phyloP scores from a whole-genome alignment of 2,888 invertebrate species.

The Harpalus rubripes region DNA sequence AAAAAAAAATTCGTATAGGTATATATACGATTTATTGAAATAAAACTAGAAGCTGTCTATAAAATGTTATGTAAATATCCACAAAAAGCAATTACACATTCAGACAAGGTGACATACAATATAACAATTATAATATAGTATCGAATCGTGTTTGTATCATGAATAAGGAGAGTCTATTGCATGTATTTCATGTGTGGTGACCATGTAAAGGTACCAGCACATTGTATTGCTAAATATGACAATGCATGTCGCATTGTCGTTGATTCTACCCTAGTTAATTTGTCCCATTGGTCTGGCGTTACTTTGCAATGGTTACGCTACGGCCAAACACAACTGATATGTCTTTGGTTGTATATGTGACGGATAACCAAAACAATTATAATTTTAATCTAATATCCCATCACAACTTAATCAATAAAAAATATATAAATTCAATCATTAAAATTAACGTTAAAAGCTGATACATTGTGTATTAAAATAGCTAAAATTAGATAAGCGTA shows the following conservation, averaged over 20 bases:
- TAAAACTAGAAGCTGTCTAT: conserved; percentile 67
- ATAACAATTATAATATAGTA: conserved; percentile 66
- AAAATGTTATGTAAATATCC: conserved; percentile 67
- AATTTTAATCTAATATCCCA: conserved; percentile 33
- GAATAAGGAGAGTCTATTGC: conserved; percentile 65
- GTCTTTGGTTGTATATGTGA: conserved; percentile 64
- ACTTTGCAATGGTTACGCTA: conserved; percentile 61
- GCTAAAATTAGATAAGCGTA: conserved; percentile 34
- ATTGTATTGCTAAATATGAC: conserved; percentile 63
- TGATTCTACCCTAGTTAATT: conserved; percentile 42
- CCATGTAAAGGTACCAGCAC: conserved; percentile 20
- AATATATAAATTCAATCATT: conserved; percentile 15
- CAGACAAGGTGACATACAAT: conserved; percentile 67
- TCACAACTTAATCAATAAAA: conserved; percentile 32
- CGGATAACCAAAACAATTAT: conserved; percentile 43
- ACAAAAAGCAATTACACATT: conserved; percentile 66
- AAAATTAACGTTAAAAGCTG: conserved; percentile 5
- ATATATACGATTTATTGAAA: conserved; percentile 67
- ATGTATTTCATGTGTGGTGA: conserved; percentile 48
- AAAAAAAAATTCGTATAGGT: conserved; percentile 17
- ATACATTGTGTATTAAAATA: conserved; percentile 2
- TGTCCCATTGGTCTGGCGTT: conserved; percentile 65
- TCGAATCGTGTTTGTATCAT: conserved; percentile 64
- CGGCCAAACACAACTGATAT: conserved; percentile 66
- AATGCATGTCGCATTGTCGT: conserved; percentile 41